Base-by-base conservation (phyloP, 2,113 vertebrate species). In the Burhinus bistriatus region DNA sequence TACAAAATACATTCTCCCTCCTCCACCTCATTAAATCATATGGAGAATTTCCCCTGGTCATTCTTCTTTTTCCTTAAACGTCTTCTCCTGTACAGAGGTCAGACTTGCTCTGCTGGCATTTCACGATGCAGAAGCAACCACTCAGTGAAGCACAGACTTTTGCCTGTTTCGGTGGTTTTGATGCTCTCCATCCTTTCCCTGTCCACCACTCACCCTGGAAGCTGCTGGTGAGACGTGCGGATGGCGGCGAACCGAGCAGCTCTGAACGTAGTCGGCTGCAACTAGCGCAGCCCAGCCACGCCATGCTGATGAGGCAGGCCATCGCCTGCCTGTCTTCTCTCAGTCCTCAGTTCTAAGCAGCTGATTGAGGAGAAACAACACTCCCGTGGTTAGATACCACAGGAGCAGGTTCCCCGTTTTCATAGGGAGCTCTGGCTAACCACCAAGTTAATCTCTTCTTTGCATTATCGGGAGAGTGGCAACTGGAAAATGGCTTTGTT, bases 51-150 rank as follows among this genome's bases (percentile, higher is more conserved):
- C 49, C 76, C 27, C 34, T 64, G 20, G 36, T 95, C 5, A 17
- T 32, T 85, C 73, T 80, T 90, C 49, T 61, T 93, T 91, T 69
- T 69, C 78, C 81, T 86, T 59, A 85, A 26, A 70, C 1, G 4
- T 73, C 36, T 79, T 58, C 52, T 71, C 52, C 62, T 95, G 76
- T 72, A 12, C 52, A 61, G 82, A 86, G 93, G 87, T 94, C 72
- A 82, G 82, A 62, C 61, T 62, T 82, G 30, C 68, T 95, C 78
- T 90, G 68, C 75, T 95, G 87, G 68, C 68, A 47, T 93, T 96
- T 97, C 59, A 83, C 0, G 3, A 57, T n/a, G 52, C 57, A 71
- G 77, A 68, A 80, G 49, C 22, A 73, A 17, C 83, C 57, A 23
- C 71, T 65, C 51, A 70, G 71, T 70, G 49, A 45, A 79, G 89